phyloP scores from a whole-genome alignment of 2,113 vertebrate genomes.

The Odocoileus hemionus region DNA sequence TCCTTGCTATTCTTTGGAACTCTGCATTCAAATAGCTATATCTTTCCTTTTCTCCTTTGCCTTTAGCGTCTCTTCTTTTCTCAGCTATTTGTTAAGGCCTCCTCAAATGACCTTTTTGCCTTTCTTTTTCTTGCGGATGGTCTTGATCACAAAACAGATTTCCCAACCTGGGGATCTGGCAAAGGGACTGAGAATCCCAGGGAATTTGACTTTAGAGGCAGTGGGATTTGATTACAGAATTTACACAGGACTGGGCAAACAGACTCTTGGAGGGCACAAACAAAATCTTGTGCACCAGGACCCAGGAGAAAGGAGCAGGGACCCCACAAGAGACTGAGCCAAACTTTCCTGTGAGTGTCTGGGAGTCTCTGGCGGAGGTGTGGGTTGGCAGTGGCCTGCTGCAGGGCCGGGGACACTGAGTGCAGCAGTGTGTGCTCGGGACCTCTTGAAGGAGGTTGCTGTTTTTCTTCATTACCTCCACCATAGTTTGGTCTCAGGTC shows the following conservation, averaged over 20 bases:
- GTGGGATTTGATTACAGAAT: background rate
- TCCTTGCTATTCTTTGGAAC: background rate
- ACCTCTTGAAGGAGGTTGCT: background rate
- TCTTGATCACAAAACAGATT: background rate
- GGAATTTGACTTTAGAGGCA: background rate
- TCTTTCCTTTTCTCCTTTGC: background rate
- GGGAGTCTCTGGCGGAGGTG: fast-evolving
- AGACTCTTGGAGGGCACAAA: background rate
- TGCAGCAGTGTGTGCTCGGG: fast-evolving
- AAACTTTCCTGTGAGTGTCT: background rate
- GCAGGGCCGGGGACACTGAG: background rate
- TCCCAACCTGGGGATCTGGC: background rate
- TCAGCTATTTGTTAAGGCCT: background rate
- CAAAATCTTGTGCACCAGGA: background rate
- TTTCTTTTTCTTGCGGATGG: background rate
- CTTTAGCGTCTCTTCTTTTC: background rate
- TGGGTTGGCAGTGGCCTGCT: background rate
- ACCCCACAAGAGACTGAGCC: background rate
- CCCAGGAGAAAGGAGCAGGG: background rate
- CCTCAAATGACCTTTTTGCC: background rate
- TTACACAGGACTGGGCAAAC: background rate
- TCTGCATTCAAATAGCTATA: background rate
- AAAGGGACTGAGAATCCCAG: background rate
- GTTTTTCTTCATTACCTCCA: background rate
- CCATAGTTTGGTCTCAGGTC: background rate